Evolutionary conservation across 2,888 invertebrate genomes (phyloP).

Genomic region (Eristalinus aeneus): DNA sequence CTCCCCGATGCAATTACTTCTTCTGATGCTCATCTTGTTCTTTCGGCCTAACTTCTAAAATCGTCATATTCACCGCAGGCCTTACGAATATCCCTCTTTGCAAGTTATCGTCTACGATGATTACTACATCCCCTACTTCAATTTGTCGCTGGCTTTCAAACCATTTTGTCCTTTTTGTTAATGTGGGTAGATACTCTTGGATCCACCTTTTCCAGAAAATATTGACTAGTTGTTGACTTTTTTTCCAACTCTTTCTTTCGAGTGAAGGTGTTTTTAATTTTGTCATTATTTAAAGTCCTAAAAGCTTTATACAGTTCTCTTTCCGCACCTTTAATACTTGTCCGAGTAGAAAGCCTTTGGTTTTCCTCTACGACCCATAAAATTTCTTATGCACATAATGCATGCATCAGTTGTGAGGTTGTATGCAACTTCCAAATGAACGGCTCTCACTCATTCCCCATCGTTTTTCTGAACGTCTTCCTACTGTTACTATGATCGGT

Average conservation of each 20-base stretch:
- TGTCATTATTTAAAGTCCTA: not conserved
- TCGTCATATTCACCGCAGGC: not conserved
- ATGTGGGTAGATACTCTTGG: not conserved
- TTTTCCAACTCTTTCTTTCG: not conserved
- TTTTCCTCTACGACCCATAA: slow-evolving; percentile 42
- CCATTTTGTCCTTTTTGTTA: slow-evolving; percentile 52
- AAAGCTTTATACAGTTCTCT: not conserved
- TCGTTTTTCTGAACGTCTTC: slow-evolving; percentile 32
- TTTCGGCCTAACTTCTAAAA: not conserved
- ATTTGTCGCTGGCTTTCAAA: slow-evolving; percentile 23
- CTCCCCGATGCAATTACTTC: not conserved
- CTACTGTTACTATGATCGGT: too few species aligned
- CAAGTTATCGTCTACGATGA: slow-evolving; percentile 49
- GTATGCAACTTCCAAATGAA: slow-evolving; percentile 28
- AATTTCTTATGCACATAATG: slow-evolving; percentile 40
- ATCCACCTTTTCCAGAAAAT: not conserved
- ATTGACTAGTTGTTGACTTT: not conserved
- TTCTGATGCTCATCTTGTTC: not conserved
- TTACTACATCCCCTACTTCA: slow-evolving; percentile 36
- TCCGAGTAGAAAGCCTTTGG: slow-evolving; percentile 30
- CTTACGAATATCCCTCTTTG: slow-evolving; percentile 9
- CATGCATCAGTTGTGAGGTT: slow-evolving; percentile 39
- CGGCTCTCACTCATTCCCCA: slow-evolving; percentile 29
- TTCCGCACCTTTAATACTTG: slow-evolving; percentile 48
- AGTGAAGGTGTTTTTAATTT: not conserved